Evolutionary conservation across 2,888 invertebrate genomes (phyloP), one percentile per base, ranked within the genome.

Genomic region (Selenia dentaria): DNA sequence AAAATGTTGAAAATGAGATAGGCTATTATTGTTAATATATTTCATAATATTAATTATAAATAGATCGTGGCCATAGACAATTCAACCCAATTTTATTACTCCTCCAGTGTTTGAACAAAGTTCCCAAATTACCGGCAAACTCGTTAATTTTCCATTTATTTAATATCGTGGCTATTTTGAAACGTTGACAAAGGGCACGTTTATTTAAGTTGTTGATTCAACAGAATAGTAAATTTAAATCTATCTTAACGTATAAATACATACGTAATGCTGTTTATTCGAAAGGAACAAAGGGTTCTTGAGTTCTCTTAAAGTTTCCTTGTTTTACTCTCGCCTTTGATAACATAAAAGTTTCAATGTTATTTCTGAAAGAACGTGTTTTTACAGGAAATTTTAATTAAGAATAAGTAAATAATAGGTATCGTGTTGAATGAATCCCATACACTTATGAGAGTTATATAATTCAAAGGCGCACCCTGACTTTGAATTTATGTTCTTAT

Each of bases 141-240:
- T 26, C 25, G 14, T 35, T 35, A 35, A 10, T 12, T 9, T 14
- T 25, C 14, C 25, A 26, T 26, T 26, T 25, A 35, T 24, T 26
- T 35, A 26, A 35, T 35, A 35, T 18, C 8, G 18, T n/a, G 18
- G 36, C 36, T 36, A 36, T 36, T 36, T 27, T 4, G 12, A 16
- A 26, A 9, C 22, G 25, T 34, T 34, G 12, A 35, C 9, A 25
- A 24, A 26, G 14, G 25, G 14, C 10, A 14, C 10, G 25, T 6
- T 10, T 24, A 13, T 25, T 9, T 5, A 12, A 13, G 24, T 35
- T 32, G 32, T 20, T 25, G 16, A 25, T 14, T 25, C 9, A 25
- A 9, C 25, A 13, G 6, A 35, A 35, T 5, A 25, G 10, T 6
- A n/a, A 24, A 13, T 24, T 22, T 6, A 6, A 22, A n/a, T 22